Evolutionary conservation across 2,797 vertebrate genomes (phyloP).

Genomic region (Orestias chungarensis): DNA sequence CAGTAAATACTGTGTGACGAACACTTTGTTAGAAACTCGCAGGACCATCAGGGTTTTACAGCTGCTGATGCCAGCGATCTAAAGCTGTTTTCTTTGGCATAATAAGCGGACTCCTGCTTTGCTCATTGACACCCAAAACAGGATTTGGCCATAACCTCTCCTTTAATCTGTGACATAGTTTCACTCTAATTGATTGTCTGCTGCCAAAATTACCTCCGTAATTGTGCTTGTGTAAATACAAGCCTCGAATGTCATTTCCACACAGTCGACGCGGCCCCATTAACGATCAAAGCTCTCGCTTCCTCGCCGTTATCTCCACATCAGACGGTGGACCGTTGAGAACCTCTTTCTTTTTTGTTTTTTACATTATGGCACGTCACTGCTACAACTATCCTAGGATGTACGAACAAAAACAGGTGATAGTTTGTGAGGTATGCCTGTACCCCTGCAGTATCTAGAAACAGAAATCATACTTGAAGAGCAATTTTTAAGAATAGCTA

Average conservation of each 20-base stretch:
- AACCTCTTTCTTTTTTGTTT: too few relatives aligned
- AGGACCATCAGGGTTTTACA: slow-evolving; percentile 1
- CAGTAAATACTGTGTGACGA: background rate
- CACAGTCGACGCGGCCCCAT: slow-evolving; percentile 62
- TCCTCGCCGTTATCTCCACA: slow-evolving; percentile 71
- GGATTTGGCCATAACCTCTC: slow-evolving; percentile 42
- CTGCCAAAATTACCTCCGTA: slow-evolving; percentile 64
- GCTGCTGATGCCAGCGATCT: slow-evolving; percentile 10
- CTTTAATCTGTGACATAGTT: slow-evolving; percentile 66
- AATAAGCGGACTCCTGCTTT: slow-evolving; percentile 26
- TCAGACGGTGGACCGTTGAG: slow-evolving; percentile 62
- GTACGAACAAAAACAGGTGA: too few relatives aligned
- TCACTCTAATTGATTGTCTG: slow-evolving; percentile 74
- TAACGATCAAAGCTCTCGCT: slow-evolving; percentile 73
- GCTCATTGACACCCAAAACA: slow-evolving; percentile 47
- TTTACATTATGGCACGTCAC: too few relatives aligned
- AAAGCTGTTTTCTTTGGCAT: slow-evolving; percentile 22
- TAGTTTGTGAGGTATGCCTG: too few relatives aligned
- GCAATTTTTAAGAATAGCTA: too few relatives aligned
- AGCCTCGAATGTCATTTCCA: slow-evolving; percentile 71
- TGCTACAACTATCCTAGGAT: too few relatives aligned
- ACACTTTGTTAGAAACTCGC: slow-evolving; percentile 11
- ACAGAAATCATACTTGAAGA: too few relatives aligned
- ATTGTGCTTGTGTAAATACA: slow-evolving; percentile 73
- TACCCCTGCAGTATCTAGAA: too few relatives aligned